These are phyloP conservation scores for Panopea generosa DNA, from an alignment of 2,888 invertebrate genomes.

Conservation along the genomic window DNA sequence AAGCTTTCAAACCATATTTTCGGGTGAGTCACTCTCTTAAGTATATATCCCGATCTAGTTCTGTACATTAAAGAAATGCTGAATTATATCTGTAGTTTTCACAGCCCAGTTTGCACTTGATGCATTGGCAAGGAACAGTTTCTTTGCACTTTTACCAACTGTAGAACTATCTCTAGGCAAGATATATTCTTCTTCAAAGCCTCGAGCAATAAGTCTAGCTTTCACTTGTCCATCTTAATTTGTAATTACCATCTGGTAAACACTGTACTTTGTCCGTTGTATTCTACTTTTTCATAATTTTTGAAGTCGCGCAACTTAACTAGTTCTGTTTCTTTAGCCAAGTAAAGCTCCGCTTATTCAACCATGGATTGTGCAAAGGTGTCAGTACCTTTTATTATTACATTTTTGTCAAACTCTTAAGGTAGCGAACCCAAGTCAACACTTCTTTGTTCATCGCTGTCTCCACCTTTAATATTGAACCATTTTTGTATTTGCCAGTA, in stretches of 20 bases:
- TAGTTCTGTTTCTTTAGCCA: conserved; percentile 45
- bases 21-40: conserved; percentile 36
- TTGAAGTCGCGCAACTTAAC: conserved; percentile 34
- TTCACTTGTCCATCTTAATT: conserved; percentile 32
- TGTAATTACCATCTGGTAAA: conserved; percentile 41
- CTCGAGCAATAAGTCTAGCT: conserved; percentile 25
- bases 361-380: too few relatives aligned
- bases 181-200: conserved; percentile 27
- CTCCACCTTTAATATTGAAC: conserved; percentile 39
- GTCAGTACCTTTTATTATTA: too few relatives aligned
- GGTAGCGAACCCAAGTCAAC: neutral
- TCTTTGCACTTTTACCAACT: conserved; percentile 40
- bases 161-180: conserved; percentile 43
- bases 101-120: conserved; percentile 43
- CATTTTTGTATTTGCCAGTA: conserved; percentile 38
- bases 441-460: conserved; percentile 8
- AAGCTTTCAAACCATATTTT: conserved; percentile 55
- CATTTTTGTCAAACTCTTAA: too few relatives aligned
- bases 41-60: conserved; percentile 49
- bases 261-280: conserved; percentile 22
- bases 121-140: conserved; percentile 39
- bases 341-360: neutral
- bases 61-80: conserved; percentile 63
- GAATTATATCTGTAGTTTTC: conserved; percentile 67
- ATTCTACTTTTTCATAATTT: conserved; percentile 43